Base-by-base conservation (phyloP, 2,113 vertebrate species). In the cattle (Bos taurus) region DNA sequence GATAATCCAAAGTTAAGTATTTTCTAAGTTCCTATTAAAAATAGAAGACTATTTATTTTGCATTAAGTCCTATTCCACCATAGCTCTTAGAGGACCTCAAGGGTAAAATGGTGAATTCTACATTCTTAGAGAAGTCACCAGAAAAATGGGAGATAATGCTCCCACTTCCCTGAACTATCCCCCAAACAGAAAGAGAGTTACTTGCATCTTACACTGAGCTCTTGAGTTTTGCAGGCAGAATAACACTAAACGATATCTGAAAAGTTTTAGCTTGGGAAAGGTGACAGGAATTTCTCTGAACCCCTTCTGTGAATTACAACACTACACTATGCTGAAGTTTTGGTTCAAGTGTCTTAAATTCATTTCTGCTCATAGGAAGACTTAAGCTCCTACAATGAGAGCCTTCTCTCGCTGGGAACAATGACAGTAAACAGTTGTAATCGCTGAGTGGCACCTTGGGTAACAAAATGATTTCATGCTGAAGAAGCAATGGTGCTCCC, bases 1-100 rank as follows among this genome's bases (percentile, higher is more conserved):
- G 6, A 74, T 11, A 7, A 90, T 62, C 19, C 56, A 77, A 98
- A 95, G 50, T 60, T 16, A 90, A 95, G 82, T 90, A 96, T 97
- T 96, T 97, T 46, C 97, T 95, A 95, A 98, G 83, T 95, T 98
- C 94, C 98, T 97, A 96, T 77, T 0, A 90, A 97, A 98, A 98
- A 96, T 15, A 98, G 94, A 98, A 98, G 94, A 94, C 96, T 94
- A 95, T 82, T 83, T 94, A 94, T 80, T 80, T 98, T 84, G 71
- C 89, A 88, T 95, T 97, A 90, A 98, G 54, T 88, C 96, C 95
- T 97, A 97, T 14, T 90, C 74, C 84, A 97, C 93, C n/a, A 97
- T 62, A 92, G 94, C 94, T 56, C 67, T 11, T 74, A 88, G 93
- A 97, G 64, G 95, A 98, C n/a, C 46, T 60, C 86, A 89, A 88